Conservation (phyloP, 1,140 invertebrate species). For the Periplaneta americana region DNA sequence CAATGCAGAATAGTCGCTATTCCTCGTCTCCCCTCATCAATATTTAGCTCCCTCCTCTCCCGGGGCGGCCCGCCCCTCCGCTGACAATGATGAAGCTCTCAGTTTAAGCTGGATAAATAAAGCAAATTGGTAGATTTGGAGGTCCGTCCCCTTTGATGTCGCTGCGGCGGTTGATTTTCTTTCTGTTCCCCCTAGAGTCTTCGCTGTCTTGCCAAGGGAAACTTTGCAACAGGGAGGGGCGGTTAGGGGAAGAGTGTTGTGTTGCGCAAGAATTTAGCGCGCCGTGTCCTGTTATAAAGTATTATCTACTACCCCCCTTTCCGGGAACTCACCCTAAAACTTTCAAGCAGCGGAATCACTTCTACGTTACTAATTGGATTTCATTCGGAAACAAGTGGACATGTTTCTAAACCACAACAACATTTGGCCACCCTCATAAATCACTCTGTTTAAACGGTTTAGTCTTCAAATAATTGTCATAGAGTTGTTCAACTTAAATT, state of each 20-base stretch:
- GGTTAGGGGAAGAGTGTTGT: neutral
- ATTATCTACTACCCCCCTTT: no score
- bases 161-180: neutral
- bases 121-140: constrained; percentile 4
- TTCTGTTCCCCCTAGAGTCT: neutral
- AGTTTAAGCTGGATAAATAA: constrained; percentile 5
- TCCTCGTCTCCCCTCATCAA: constrained; percentile 1
- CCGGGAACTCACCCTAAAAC: no score
- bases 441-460: no score
- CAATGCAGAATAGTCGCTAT: neutral
- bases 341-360: no score
- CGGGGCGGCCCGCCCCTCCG: neutral
- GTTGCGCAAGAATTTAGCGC: neutral
- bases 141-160: constrained; percentile 9
- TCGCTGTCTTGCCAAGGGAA: neutral
- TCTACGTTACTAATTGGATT: no score
- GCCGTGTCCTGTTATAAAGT: neutral
- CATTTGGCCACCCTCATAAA: no score
- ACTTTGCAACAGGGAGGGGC: neutral
- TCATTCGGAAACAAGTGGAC: no score
- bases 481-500: no score
- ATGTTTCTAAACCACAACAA: no score
- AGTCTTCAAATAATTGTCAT: no score
- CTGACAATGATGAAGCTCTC: neutral
- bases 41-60: neutral